A percentile compares a stretch with the other conserved stretches of the same genome.
phyloP scores from a whole-genome alignment of 2,797 vertebrate genomes.

The Bucorvus abyssinicus region DNA sequence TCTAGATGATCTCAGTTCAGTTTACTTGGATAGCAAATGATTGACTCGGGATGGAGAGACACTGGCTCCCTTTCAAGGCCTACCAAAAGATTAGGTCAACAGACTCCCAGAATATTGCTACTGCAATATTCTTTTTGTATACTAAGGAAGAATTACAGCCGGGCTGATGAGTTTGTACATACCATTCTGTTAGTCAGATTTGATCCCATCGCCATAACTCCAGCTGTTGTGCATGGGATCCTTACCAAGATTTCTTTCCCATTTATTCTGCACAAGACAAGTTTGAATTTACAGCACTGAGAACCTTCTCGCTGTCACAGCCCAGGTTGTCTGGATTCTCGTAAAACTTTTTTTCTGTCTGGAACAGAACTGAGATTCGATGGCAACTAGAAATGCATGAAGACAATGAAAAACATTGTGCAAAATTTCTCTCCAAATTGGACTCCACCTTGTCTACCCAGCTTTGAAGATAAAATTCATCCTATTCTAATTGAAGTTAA shows the following conservation, averaged over 20 bases:
- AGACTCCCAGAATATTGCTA: slow-evolving; percentile 48
- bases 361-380: background rate
- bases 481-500: background rate
- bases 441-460: background rate
- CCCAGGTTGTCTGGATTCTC: slow-evolving; percentile 21
- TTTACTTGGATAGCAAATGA: slow-evolving; percentile 60
- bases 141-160: slow-evolving; percentile 13
- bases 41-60: slow-evolving; percentile 42
- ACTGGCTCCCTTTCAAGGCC: slow-evolving; percentile 60
- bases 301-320: background rate
- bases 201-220: slow-evolving; percentile 20
- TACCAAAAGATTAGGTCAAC: slow-evolving; percentile 36
- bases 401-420: background rate
- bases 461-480: background rate
- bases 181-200: slow-evolving; percentile 25
- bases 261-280: background rate
- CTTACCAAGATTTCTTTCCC: slow-evolving; percentile 1
- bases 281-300: background rate
- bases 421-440: slow-evolving; percentile 13
- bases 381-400: background rate
- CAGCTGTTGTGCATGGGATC: slow-evolving; percentile 29
- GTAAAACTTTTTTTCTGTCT: background rate
- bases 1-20: slow-evolving; percentile 68
- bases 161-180: slow-evolving; percentile 22
- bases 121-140: slow-evolving; percentile 52